These are phyloP conservation scores for Agrilus mali DNA, from an alignment of 2,888 invertebrate genomes.

Conservation along the genomic window DNA sequence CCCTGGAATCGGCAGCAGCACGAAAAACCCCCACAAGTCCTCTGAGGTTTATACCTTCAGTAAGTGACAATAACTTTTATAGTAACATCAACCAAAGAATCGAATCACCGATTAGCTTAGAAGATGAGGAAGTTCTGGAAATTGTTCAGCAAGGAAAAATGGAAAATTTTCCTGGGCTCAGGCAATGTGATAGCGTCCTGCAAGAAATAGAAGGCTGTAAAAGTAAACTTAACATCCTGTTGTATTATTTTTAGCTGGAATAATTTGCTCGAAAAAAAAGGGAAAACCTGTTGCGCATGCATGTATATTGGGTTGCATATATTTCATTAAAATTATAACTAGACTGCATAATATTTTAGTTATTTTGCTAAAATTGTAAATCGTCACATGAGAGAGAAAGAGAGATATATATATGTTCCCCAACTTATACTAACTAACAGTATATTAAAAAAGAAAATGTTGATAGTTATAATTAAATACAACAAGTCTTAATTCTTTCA, in stretches of 20 bases:
- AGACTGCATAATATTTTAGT: too few relatives aligned
- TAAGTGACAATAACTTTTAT: constrained; percentile 26
- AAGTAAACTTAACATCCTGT: constrained; percentile 5
- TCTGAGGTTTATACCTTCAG: constrained; percentile 25
- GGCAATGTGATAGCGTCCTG: constrained; percentile 33
- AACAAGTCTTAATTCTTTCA: constrained; percentile 1
- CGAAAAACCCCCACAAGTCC: constrained; percentile 23
- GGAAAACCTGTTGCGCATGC: background rate
- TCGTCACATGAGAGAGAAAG: too few relatives aligned
- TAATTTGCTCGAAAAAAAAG: too few relatives aligned
- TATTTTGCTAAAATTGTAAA: too few relatives aligned
- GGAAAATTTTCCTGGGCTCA: constrained; percentile 15
- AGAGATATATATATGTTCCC: too few relatives aligned
- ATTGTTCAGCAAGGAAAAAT: constrained; percentile 34
- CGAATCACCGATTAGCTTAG: constrained; percentile 31
- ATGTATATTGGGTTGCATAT: background rate
- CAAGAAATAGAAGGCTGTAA: constrained; percentile 19
- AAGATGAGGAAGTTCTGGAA: constrained; percentile 42
- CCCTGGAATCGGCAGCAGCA: constrained; percentile 2
- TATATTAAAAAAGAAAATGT: too few relatives aligned
- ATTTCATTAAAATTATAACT: too few relatives aligned
- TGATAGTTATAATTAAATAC: background rate
- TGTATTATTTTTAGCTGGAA: too few relatives aligned
- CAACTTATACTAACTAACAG: too few relatives aligned
- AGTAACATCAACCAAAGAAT: constrained; percentile 25